Percentiles rank a stretch among this genome's conserved stretches.
These are phyloP conservation scores for Anarhynchus alexandrinus DNA, from an alignment of 2,113 vertebrate genomes.

Conservation along the genomic window DNA sequence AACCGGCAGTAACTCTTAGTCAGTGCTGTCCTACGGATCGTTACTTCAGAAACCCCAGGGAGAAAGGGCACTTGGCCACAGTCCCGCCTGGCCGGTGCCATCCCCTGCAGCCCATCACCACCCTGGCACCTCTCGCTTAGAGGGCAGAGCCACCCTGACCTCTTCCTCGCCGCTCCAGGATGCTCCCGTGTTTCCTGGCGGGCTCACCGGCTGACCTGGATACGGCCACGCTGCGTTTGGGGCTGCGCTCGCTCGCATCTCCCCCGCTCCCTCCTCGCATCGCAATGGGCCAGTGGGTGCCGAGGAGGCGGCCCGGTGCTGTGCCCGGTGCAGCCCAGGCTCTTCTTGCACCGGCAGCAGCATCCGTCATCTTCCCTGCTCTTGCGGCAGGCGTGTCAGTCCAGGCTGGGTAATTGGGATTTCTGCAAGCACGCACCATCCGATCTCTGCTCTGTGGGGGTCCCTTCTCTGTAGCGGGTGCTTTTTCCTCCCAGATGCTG, in stretches of 20 bases:
- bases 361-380: background rate
- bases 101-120: background rate
- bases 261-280: background rate
- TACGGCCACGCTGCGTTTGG: rapidly evolving
- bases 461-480: background rate
- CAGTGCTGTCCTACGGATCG: background rate
- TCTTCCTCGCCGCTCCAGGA: rapidly evolving
- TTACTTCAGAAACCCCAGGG: background rate
- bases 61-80: rapidly evolving
- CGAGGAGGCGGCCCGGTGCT: background rate
- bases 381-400: background rate
- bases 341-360: background rate
- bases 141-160: background rate
- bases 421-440: background rate
- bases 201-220: background rate
- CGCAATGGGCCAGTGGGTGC: background rate
- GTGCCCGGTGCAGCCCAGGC: background rate
- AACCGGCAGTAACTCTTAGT: background rate
- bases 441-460: background rate
- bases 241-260: background rate
- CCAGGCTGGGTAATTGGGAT: background rate
- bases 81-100: rapidly evolving
- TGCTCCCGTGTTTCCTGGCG: background rate
- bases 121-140: background rate
- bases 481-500: background rate